Conservation (phyloP, 1,140 invertebrate species). For the Heliconius hermathena region DNA sequence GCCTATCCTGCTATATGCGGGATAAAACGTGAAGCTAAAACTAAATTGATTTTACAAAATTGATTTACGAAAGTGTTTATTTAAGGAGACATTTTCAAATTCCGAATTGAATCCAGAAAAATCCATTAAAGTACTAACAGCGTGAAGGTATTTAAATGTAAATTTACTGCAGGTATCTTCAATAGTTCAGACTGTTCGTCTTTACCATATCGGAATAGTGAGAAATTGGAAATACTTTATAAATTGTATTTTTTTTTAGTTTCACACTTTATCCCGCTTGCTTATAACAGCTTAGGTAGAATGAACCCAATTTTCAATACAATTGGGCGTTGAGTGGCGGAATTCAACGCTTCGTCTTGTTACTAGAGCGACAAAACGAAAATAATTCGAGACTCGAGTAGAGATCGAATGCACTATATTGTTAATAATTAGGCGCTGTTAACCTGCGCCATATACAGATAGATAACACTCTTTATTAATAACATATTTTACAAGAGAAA, state of each 20-base stretch:
- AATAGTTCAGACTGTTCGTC: conserved; percentile 7
- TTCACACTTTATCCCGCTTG: neutral
- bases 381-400: too few relatives aligned
- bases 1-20: too few relatives aligned
- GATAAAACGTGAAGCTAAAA: neutral
- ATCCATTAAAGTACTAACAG: conserved; percentile 1
- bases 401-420: too few relatives aligned
- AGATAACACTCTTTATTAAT: too few relatives aligned
- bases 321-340: neutral
- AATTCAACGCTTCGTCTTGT: neutral
- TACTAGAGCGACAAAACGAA: too few relatives aligned
- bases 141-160: conserved; percentile 9
- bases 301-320: neutral
- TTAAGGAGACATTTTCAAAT: conserved; percentile 2
- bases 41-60: neutral
- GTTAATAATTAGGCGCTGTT: too few relatives aligned
- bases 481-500: too few relatives aligned
- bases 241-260: neutral
- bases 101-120: neutral
- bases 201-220: neutral
- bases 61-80: neutral
- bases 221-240: neutral
- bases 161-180: conserved; percentile 9
- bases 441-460: too few relatives aligned
- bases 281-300: neutral